Evolutionary conservation across 2,888 invertebrate species (phyloP), one percentile per base, ranked within the genome.

Genomic region (Lochmaea crataegi): DNA sequence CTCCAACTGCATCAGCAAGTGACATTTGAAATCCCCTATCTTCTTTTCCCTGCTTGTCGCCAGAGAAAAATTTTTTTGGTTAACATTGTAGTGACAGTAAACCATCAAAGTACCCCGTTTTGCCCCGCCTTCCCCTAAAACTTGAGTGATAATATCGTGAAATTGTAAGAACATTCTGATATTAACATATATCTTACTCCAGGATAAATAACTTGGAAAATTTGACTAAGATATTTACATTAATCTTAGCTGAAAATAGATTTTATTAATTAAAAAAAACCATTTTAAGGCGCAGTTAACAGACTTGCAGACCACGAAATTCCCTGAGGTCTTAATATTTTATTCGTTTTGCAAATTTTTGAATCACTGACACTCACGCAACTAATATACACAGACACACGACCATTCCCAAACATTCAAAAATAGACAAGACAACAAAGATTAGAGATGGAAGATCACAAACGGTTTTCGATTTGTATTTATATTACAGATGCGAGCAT

Each of bases 351-450:
- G 14, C n/a, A 57, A 57, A 66, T 66, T 66, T 56, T 9, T 57
- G 18, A n/a, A 65, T 51, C 61, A 61, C 26, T 48, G 9, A 45
- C 45, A 26, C 56, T 53, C 68, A 68, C 57, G 68, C 68, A 38
- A 60, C 32, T 42, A 12, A 41, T 60, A 61, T 16, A 51, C 32
- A 58, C 38, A 48, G 16, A 68, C 68, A 45, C 68, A 68, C 68
- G 53, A 16, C 68, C 18, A 41, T 68, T 38, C 60, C 51, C 61
- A 48, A 68, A 61, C 60, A n/a, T 51, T 60, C 18, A 53, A 68
- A 68, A 68, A 68, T 68, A 68, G 51, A 68, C 9, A 11, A 18
- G 38, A 32, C 16, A 14, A 53, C 63, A 56, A 53, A 65, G 26
- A 18, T 18, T 26, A 51, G 26, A 65, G 65, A 14, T 65, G 65